A percentile compares a stretch with the other conserved stretches of the same genome.
Evolutionary conservation across 30 jellyfish, hydroid and myxozoan species (phyloP).

Genomic region (Hydractinia symbiolongicarpus): DNA sequence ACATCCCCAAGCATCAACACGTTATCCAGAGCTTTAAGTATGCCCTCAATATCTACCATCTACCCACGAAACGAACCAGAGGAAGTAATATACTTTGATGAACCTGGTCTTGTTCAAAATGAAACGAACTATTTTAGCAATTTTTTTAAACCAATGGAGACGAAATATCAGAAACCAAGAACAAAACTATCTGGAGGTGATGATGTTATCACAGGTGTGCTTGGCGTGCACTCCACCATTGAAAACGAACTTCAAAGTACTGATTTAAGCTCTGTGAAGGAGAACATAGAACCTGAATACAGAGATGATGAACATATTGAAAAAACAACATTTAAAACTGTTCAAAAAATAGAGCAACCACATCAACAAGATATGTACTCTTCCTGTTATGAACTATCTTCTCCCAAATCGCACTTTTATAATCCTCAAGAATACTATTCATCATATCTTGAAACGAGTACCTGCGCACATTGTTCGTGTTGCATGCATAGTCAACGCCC

Average conservation of each 20-base stretch:
- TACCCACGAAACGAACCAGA: neutral
- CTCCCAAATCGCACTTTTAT: constrained; percentile 1
- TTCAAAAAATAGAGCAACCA: neutral
- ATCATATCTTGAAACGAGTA: neutral
- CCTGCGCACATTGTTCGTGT: neutral
- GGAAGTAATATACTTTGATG: neutral
- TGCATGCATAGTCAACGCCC: neutral
- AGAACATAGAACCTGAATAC: too few relatives aligned
- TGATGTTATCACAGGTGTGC: neutral
- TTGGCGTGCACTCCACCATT: neutral
- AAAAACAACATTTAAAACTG: too few relatives aligned
- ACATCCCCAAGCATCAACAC: neutral
- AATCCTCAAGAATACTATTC: constrained; percentile 8
- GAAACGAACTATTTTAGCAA: constrained; percentile 3
- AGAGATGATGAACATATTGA: too few relatives aligned
- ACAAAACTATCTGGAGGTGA: neutral
- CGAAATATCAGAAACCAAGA: neutral
- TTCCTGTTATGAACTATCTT: constrained; percentile 13
- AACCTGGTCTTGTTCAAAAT: neutral
- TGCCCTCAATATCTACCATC: constrained; percentile 19
- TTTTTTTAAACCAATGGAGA: constrained; percentile 3
- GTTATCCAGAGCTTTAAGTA: constrained; percentile 11
- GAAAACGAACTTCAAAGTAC: too few relatives aligned
- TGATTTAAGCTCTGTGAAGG: too few relatives aligned
- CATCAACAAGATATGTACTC: neutral